Conservation (phyloP, 2,888 invertebrate species). For the Chelonus formosanus region DNA sequence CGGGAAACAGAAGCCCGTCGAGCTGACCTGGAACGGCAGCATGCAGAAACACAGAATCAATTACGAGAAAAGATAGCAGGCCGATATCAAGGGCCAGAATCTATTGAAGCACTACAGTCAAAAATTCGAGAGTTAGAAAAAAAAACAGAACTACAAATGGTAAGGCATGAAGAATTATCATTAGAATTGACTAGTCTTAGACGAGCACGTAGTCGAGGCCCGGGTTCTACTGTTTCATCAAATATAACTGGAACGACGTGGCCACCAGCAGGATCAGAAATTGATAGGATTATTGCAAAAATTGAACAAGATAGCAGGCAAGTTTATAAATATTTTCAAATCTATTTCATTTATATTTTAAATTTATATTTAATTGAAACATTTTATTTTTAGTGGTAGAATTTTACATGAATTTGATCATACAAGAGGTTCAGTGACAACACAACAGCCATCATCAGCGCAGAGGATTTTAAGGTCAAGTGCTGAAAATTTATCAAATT, state of each 20-base stretch:
- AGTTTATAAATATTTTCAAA: slow-evolving; percentile 13
- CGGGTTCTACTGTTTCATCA: slow-evolving; percentile 59
- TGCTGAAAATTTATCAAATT: slow-evolving; percentile 60
- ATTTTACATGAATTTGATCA: slow-evolving; percentile 91
- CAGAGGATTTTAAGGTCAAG: slow-evolving; percentile 60
- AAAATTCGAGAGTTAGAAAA: slow-evolving; percentile 90
- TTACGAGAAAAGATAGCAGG: slow-evolving; percentile 69
- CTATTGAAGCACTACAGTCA: slow-evolving; percentile 78
- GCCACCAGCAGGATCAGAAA: slow-evolving; percentile 74
- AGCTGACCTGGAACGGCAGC: slow-evolving; percentile 80
- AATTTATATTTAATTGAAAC: not conserved
- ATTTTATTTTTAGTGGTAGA: slow-evolving; percentile 62
- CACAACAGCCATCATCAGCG: slow-evolving; percentile 58
- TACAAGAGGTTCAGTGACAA: slow-evolving; percentile 71
- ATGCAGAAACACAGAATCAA: slow-evolving; percentile 79
- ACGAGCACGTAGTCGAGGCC: slow-evolving; percentile 66
- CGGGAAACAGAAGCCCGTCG: slow-evolving; percentile 82
- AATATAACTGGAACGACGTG: slow-evolving; percentile 65
- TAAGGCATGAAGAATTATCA: slow-evolving; percentile 88
- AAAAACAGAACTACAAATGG: slow-evolving; percentile 77
- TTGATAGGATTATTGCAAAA: slow-evolving; percentile 94
- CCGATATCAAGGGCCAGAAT: slow-evolving; percentile 70
- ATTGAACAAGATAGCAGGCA: slow-evolving; percentile 77
- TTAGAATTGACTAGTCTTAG: slow-evolving; percentile 83
- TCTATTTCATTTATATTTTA: not conserved